A percentile compares a stretch with the other conserved stretches of the same genome.
Evolutionary conservation across 2,113 vertebrate species (phyloP).

Genomic region (Origma solitaria): DNA sequence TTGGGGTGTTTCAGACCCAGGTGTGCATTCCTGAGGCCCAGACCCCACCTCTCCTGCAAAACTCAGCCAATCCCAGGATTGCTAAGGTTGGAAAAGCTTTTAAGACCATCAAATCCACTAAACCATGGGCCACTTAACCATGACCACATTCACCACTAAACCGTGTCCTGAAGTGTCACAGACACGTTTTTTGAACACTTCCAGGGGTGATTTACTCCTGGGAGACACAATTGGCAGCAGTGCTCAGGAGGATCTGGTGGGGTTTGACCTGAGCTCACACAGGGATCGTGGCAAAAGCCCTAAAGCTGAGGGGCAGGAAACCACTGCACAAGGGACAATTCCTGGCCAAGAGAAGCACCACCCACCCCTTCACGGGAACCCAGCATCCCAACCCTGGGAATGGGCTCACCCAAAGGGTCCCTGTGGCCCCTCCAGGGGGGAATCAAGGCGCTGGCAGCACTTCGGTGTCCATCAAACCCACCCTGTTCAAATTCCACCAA

Average conservation of each 20-base stretch:
- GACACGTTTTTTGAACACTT: neutral
- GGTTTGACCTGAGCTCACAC: neutral
- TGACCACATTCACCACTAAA: neutral
- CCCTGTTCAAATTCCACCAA: neutral
- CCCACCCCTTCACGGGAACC: fast-evolving
- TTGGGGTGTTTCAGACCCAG: neutral
- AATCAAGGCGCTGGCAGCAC: neutral
- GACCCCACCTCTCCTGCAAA: neutral
- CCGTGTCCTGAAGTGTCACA: neutral
- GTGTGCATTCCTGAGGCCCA: neutral
- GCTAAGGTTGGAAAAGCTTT: neutral
- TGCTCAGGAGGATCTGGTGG: neutral
- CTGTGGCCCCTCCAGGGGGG: neutral
- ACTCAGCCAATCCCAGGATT: fast-evolving
- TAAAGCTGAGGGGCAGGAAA: neutral
- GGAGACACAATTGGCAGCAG: neutral
- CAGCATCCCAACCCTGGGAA: too few relatives aligned
- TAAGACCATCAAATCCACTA: neutral
- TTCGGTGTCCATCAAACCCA: neutral
- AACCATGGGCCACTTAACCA: too few relatives aligned
- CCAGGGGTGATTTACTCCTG: neutral
- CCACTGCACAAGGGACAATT: neutral
- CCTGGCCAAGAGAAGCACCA: neutral
- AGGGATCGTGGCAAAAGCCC: neutral
- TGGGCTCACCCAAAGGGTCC: neutral